phyloP scores from a whole-genome alignment of 1,140 invertebrate genomes.

The Drosophila biarmipes region DNA sequence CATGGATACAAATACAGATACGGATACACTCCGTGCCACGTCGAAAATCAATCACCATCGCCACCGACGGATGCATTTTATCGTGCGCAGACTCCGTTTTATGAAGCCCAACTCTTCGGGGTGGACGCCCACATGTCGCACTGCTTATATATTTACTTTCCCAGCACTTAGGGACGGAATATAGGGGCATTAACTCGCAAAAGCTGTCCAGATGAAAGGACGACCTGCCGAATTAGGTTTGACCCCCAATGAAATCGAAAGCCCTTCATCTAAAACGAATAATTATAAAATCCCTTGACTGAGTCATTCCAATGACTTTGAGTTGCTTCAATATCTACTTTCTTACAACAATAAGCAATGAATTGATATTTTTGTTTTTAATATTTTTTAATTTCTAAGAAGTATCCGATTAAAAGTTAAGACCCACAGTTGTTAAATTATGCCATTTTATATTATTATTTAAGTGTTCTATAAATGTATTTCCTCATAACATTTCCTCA shows the following conservation, averaged over 20 bases:
- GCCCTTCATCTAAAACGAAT: conserved; percentile 5
- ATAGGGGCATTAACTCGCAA: conserved; percentile 3
- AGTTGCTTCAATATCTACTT: not conserved
- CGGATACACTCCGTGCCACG: conserved; percentile 10
- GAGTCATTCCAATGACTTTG: not conserved
- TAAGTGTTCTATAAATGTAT: too few species aligned
- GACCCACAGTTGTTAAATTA: too few species aligned
- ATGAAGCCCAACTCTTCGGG: conserved; percentile 6
- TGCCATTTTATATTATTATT: too few species aligned
- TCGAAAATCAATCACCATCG: conserved; percentile 69
- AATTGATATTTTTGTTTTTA: too few species aligned
- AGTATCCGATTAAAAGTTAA: too few species aligned
- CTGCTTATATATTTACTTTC: conserved; percentile 27
- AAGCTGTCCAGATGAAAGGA: conserved; percentile 13
- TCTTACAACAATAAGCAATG: not conserved
- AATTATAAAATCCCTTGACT: not conserved
- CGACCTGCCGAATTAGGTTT: conserved; percentile 33
- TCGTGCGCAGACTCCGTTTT: conserved; percentile 67
- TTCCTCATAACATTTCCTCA: too few species aligned
- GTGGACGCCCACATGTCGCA: conserved; percentile 11
- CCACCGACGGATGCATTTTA: conserved; percentile 37
- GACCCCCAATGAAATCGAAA: conserved; percentile 42
- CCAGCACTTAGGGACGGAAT: conserved; percentile 8
- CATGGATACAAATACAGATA: conserved; percentile 7
- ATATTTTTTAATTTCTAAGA: too few species aligned